These are phyloP conservation scores for Hylaeus volcanicus DNA, from an alignment of 1,140 invertebrate genomes.

Conservation along the genomic window DNA sequence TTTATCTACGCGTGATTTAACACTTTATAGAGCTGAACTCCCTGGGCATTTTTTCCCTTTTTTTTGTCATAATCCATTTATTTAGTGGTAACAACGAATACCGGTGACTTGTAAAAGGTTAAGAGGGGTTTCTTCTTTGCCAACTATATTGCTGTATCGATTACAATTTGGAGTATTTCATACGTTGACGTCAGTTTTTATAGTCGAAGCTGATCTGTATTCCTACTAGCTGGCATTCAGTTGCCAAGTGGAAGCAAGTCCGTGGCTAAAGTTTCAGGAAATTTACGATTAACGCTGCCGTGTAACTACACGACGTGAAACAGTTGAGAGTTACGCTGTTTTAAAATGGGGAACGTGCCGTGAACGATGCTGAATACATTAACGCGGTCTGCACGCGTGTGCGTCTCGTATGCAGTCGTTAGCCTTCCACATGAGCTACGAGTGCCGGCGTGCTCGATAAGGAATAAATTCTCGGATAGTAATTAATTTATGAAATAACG, in stretches of 20 bases:
- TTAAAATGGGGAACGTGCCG: conserved; percentile 14
- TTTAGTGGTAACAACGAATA: too few relatives aligned
- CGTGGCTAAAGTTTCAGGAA: conserved; percentile 4
- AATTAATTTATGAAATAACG: too few relatives aligned
- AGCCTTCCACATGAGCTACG: not conserved
- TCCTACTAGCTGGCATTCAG: conserved; percentile 3
- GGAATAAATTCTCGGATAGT: too few relatives aligned
- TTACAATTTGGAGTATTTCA: not conserved
- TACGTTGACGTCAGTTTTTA: not conserved
- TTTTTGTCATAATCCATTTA: too few relatives aligned
- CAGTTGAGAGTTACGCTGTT: not conserved
- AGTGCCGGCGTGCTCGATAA: not conserved
- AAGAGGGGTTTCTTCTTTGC: too few relatives aligned
- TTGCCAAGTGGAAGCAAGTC: not conserved
- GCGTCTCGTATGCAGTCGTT: not conserved
- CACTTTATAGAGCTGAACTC: too few relatives aligned
- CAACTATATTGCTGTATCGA: too few relatives aligned
- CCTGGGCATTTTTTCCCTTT: too few relatives aligned
- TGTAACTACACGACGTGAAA: not conserved
- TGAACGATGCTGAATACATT: conserved; percentile 12
- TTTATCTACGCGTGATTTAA: too few relatives aligned
- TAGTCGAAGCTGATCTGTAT: not conserved
- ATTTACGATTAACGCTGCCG: conserved; percentile 28
- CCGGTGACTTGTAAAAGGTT: too few relatives aligned
- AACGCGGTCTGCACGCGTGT: conserved; percentile 7